Evolutionary conservation across 2,113 vertebrate species (phyloP).

Genomic region (Heterotis niloticus): DNA sequence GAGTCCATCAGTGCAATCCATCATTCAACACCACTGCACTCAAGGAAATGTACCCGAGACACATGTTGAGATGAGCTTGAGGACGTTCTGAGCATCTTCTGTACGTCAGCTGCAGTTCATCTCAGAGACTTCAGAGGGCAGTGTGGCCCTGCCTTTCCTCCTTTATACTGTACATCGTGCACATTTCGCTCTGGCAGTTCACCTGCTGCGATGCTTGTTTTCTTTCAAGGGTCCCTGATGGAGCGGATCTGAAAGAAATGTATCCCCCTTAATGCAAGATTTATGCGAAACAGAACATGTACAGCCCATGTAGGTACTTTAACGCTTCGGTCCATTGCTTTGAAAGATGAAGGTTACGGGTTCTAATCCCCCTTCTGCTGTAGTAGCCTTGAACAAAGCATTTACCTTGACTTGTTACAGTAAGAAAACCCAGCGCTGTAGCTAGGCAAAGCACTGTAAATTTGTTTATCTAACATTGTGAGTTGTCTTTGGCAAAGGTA

Average conservation of each 20-base stretch:
- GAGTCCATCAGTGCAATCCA: background rate
- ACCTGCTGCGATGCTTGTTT: background rate
- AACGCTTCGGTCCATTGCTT: no score
- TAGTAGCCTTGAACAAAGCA: no score
- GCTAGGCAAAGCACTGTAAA: no score
- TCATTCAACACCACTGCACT: background rate
- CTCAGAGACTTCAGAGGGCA: conserved; percentile 43
- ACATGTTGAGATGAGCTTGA: background rate
- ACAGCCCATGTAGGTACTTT: background rate
- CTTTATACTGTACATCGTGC: background rate
- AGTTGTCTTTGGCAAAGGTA: no score
- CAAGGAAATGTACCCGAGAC: background rate
- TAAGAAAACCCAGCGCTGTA: no score
- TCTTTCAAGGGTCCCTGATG: background rate
- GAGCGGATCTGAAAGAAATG: background rate
- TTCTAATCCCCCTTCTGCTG: no score
- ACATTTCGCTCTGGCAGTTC: background rate
- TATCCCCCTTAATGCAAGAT: conserved; percentile 19
- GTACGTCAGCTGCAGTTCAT: conserved; percentile 24
- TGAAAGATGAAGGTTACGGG: no score
- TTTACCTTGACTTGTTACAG: no score
- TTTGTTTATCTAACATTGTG: no score
- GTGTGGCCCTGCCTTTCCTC: conserved; percentile 36
- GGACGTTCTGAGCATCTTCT: background rate
- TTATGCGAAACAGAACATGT: conserved; percentile 17